Evolutionary conservation across 2,113 vertebrate genomes (phyloP).

Genomic region (Thermophis baileyi): DNA sequence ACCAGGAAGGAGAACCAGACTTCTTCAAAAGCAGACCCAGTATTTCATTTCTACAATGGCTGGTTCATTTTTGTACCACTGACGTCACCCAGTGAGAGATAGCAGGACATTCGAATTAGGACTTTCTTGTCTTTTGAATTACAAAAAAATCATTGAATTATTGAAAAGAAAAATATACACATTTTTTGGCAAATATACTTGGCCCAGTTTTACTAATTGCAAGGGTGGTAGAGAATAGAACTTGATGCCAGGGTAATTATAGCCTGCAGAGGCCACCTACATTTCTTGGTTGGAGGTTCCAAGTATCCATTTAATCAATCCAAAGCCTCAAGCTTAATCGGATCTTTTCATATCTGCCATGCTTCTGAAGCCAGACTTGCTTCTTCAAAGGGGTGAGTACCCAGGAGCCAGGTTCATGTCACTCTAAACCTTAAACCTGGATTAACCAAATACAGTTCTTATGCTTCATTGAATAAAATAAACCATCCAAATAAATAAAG

Average conservation of each 20-base stretch:
- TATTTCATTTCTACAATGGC: not conserved
- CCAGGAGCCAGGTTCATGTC: not conserved
- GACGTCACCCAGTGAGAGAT: not conserved
- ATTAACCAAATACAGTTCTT: not conserved
- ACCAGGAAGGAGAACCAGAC: not conserved
- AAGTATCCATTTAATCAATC: not conserved
- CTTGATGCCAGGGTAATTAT: not conserved
- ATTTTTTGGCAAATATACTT: not conserved
- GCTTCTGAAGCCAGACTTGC: conserved; percentile 38
- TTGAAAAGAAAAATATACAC: not conserved
- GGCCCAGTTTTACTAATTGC: not conserved
- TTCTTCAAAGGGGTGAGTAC: conserved; percentile 47
- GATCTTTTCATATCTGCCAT: conserved; percentile 27
- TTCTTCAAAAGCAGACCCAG: not conserved
- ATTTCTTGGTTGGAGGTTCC: not conserved
- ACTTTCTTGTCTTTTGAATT: not conserved
- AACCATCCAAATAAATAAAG: not conserved
- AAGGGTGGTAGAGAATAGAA: not conserved
- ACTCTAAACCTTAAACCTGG: not conserved
- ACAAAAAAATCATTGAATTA: too few relatives aligned
- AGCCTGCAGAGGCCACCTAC: not conserved
- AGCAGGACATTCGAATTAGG: not conserved
- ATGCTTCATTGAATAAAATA: not conserved
- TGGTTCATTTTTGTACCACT: not conserved
- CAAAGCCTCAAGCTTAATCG: not conserved